phyloP scores from a whole-genome alignment of 2,113 vertebrate species.

The Syngnathus floridae region DNA sequence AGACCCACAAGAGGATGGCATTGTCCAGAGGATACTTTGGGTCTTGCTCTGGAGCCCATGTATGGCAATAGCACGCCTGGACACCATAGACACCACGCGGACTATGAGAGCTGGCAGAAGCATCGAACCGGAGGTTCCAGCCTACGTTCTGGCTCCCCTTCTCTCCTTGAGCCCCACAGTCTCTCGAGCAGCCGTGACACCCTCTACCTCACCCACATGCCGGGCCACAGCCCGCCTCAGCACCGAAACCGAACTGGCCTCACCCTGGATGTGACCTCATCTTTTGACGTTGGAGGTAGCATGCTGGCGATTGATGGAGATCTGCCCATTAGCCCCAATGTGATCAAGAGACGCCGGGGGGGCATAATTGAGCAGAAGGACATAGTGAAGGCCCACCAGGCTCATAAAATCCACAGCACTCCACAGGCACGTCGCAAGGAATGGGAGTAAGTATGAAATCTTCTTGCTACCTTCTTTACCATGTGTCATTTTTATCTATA shows the following conservation, averaged over 20 bases:
- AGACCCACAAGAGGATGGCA: slow-evolving; percentile 14
- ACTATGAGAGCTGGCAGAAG: slow-evolving; percentile 81
- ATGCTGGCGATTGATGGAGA: slow-evolving; percentile 63
- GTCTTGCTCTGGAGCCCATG: slow-evolving; percentile 30
- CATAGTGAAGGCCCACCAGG: slow-evolving; percentile 92
- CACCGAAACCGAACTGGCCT: slow-evolving; percentile 55
- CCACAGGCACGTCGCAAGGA: slow-evolving; percentile 93
- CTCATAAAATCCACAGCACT: slow-evolving; percentile 97
- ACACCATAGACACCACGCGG: slow-evolving; percentile 62
- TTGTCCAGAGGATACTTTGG: slow-evolving; percentile 53
- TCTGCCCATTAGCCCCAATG: slow-evolving; percentile 78
- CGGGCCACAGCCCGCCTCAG: slow-evolving; percentile 30
- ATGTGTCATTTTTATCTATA: no score
- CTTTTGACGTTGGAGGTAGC: slow-evolving; percentile 50
- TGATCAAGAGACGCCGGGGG: slow-evolving; percentile 86
- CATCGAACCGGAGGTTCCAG: slow-evolving; percentile 70
- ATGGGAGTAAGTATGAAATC: slow-evolving; percentile 87
- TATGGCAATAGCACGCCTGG: slow-evolving; percentile 42
- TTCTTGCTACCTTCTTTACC: neutral
- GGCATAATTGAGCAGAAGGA: slow-evolving; percentile 93
- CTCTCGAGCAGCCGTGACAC: slow-evolving; percentile 74
- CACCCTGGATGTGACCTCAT: slow-evolving; percentile 61
- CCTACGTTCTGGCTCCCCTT: slow-evolving; percentile 53
- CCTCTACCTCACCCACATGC: slow-evolving; percentile 64
- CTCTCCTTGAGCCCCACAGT: slow-evolving; percentile 72